phyloP scores from a whole-genome alignment of 2,797 vertebrate species.

The Triplophysa bombifrons region DNA sequence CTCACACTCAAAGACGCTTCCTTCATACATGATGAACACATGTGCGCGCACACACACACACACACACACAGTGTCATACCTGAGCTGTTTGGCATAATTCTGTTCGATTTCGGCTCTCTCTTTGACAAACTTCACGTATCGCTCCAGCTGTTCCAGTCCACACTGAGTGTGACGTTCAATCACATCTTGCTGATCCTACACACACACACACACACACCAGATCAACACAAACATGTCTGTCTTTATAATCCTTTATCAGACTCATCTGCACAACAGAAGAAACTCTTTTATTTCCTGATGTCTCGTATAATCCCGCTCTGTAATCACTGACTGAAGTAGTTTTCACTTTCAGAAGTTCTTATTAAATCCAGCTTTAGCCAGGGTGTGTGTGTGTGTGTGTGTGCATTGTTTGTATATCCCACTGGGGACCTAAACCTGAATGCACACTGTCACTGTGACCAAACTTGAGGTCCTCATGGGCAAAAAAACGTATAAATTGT shows the following conservation, averaged over 20 bases:
- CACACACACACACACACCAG: constrained; percentile 44
- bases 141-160: constrained; percentile 91
- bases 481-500: no score
- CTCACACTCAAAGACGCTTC: background rate
- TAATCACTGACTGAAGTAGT: no score
- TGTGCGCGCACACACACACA: background rate
- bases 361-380: background rate
- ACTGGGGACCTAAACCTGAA: no score
- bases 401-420: no score
- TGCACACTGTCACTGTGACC: no score
- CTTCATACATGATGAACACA: background rate
- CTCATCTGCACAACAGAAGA: no score
- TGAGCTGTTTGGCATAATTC: constrained; percentile 92
- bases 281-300: no score
- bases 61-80: constrained; percentile 71
- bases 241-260: no score
- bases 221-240: background rate
- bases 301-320: no score
- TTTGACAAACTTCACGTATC: constrained; percentile 96
- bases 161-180: constrained; percentile 94
- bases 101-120: constrained; percentile 93
- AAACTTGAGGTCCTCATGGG: no score
- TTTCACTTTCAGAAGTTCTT: background rate
- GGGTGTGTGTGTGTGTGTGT: background rate
- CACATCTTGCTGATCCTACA: constrained; percentile 93